phyloP scores from a whole-genome alignment of 2,888 invertebrate species.

The Blastobasis lacticolella region DNA sequence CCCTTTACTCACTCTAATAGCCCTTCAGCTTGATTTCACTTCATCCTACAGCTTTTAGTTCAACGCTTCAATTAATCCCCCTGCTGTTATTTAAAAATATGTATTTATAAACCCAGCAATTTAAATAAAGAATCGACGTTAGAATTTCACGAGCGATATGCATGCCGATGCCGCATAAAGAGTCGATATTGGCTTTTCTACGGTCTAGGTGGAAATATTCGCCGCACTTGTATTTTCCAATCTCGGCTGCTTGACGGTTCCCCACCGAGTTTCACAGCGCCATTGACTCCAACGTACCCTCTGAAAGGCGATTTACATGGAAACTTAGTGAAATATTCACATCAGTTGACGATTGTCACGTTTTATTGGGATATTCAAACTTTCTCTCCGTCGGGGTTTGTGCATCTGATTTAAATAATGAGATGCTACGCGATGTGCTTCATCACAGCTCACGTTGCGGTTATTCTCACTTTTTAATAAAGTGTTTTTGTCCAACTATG shows the following conservation, averaged over 20 bases:
- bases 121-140: conserved; percentile 48
- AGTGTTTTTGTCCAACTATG: conserved; percentile 1
- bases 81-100: conserved; percentile 29
- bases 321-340: conserved; percentile 66
- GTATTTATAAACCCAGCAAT: conserved; percentile 19
- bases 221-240: conserved; percentile 45
- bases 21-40: conserved; percentile 53
- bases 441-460: conserved; percentile 40
- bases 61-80: conserved; percentile 52
- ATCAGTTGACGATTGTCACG: conserved; percentile 63
- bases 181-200: conserved; percentile 47
- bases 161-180: conserved; percentile 52
- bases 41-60: conserved; percentile 40
- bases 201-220: conserved; percentile 43
- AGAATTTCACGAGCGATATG: conserved; percentile 43
- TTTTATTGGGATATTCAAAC: conserved; percentile 65
- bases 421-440: conserved; percentile 45
- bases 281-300: conserved; percentile 36
- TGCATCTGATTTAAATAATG: conserved; percentile 63
- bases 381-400: conserved; percentile 50
- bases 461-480: conserved; percentile 22
- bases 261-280: conserved; percentile 35
- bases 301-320: conserved; percentile 55
- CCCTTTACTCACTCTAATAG: conserved; percentile 53
- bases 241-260: conserved; percentile 41